phyloP scores from a whole-genome alignment of 2,113 vertebrate species.

The Forbesichthys papilliferus region DNA sequence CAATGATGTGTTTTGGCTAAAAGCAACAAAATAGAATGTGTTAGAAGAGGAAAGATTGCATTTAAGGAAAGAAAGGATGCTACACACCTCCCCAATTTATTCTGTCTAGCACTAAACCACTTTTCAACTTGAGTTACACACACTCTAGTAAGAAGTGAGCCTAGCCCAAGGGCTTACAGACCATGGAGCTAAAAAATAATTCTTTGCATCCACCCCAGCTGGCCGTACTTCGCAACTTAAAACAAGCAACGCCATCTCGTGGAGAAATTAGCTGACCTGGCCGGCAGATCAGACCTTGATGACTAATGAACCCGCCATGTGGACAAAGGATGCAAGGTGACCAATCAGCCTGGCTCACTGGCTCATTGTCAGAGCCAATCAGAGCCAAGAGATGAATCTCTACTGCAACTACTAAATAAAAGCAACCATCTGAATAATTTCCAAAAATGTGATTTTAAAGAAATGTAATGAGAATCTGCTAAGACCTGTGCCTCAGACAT shows the following conservation, averaged over 20 bases:
- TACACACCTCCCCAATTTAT: too few relatives aligned
- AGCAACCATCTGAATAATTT: slow-evolving; percentile 3
- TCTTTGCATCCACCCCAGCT: slow-evolving; percentile 18
- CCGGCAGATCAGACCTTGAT: slow-evolving; percentile 47
- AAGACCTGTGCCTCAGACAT: slow-evolving; percentile 12
- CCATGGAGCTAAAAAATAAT: slow-evolving; percentile 6
- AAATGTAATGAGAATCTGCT: slow-evolving; percentile 36
- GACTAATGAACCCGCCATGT: slow-evolving; percentile 43
- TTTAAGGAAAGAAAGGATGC: too few relatives aligned
- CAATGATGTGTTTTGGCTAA: too few relatives aligned
- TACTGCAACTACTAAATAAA: slow-evolving; percentile 15
- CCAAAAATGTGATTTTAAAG: slow-evolving; percentile 8
- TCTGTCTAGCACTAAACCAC: too few relatives aligned
- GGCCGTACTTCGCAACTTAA: background rate
- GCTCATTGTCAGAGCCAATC: too few relatives aligned
- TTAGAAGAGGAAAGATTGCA: too few relatives aligned
- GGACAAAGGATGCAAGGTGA: slow-evolving; percentile 24
- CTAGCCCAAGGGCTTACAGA: background rate
- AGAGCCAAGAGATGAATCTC: too few relatives aligned
- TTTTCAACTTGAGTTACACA: too few relatives aligned
- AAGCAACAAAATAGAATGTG: too few relatives aligned
- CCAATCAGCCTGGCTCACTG: slow-evolving; percentile 18
- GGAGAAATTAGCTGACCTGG: background rate
- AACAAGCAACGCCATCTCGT: too few relatives aligned
- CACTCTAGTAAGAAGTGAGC: too few relatives aligned